Evolutionary conservation across 1,140 invertebrate species (phyloP).

Genomic region (Halesus radiatus): DNA sequence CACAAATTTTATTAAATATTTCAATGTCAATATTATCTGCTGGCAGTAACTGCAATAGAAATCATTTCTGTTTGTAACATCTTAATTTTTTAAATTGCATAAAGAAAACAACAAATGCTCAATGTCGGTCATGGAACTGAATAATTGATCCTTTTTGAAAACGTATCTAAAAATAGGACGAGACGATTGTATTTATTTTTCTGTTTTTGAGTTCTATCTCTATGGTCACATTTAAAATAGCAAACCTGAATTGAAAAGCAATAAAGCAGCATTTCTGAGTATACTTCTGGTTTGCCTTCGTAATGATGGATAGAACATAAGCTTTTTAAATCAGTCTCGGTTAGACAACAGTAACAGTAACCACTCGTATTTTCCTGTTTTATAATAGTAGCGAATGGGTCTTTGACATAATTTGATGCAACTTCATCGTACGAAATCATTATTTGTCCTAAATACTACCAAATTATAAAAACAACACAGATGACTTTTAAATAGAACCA

Average conservation of each 20-base stretch:
- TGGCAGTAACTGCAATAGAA: not conserved
- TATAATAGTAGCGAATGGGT: not conserved
- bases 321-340: constrained; percentile 37
- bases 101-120: not conserved
- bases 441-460: too few relatives aligned
- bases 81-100: not conserved
- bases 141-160: not conserved
- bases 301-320: constrained; percentile 17
- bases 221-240: not conserved
- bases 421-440: too few relatives aligned
- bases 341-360: constrained; percentile 26
- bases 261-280: constrained; percentile 37
- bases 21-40: constrained; percentile 7
- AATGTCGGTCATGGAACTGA: not conserved
- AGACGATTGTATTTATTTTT: not conserved
- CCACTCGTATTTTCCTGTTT: not conserved
- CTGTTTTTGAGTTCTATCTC: too few relatives aligned
- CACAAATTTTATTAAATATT: not conserved
- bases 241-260: constrained; percentile 44
- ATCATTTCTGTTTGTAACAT: not conserved
- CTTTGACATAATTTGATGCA: too few relatives aligned
- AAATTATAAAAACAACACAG: too few relatives aligned
- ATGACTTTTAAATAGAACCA: too few relatives aligned
- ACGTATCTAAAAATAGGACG: not conserved
- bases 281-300: constrained; percentile 37